phyloP scores from a whole-genome alignment of 2,797 vertebrate species.

The Acridotheres tristis region DNA sequence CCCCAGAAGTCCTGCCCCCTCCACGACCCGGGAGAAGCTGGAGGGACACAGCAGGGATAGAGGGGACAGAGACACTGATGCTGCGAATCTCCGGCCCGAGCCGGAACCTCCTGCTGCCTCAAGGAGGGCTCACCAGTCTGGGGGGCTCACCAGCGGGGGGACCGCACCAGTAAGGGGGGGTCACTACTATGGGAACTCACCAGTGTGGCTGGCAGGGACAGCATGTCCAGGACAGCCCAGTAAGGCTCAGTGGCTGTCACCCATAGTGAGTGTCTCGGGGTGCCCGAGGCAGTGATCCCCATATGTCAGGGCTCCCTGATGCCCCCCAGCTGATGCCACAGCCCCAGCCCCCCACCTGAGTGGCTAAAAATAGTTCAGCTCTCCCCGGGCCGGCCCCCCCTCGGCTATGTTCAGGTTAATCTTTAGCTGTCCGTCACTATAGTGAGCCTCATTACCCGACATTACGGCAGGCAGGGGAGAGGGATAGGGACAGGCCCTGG shows the following conservation, averaged over 20 bases:
- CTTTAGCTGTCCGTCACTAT: background rate
- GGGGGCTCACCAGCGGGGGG: too few relatives aligned
- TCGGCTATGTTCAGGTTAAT: background rate
- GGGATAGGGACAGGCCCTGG: background rate
- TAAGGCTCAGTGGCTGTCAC: background rate
- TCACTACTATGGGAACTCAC: background rate
- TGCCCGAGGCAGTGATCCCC: background rate
- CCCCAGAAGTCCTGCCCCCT: background rate
- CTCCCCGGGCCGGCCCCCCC: too few relatives aligned
- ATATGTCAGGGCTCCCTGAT: background rate
- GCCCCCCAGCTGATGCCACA: background rate
- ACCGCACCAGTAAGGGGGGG: background rate
- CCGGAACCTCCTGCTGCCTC: background rate
- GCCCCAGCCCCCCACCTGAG: too few relatives aligned
- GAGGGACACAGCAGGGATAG: background rate
- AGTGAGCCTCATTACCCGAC: slow-evolving; percentile 9
- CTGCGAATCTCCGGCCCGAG: fast-evolving
- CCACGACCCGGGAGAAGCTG: background rate
- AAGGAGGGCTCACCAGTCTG: background rate
- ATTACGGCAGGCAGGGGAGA: background rate
- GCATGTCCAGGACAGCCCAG: background rate
- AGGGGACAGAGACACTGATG: background rate
- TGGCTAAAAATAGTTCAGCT: background rate
- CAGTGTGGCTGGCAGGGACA: too few relatives aligned
- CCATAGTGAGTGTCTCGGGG: fast-evolving